phyloP scores from a whole-genome alignment of 2,113 vertebrate species.

The Hydrochoerus hydrochaeris region DNA sequence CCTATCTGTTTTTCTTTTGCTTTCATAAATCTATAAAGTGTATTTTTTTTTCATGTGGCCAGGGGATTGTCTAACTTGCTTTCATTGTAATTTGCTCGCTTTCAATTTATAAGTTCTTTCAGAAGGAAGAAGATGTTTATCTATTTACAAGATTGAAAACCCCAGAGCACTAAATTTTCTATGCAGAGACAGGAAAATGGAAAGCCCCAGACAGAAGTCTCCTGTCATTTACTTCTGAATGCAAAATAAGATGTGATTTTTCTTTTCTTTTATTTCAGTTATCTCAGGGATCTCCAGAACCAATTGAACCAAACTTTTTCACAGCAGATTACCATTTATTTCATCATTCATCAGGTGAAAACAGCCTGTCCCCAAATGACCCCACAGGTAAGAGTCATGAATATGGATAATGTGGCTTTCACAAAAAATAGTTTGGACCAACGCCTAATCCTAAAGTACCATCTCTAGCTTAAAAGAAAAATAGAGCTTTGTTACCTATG shows the following conservation, averaged over 20 bases:
- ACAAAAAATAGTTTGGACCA: neutral
- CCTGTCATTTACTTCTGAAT: neutral
- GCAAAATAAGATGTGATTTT: neutral
- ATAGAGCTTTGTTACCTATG: neutral
- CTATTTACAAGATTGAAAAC: constrained; percentile 43
- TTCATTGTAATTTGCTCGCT: neutral
- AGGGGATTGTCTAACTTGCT: constrained; percentile 48
- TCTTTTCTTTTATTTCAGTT: constrained; percentile 83
- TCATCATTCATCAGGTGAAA: constrained; percentile 82
- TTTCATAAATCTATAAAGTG: constrained; percentile 31
- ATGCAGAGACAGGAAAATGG: neutral
- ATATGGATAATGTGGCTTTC: neutral
- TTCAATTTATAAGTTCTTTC: constrained; percentile 38
- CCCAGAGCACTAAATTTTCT: neutral
- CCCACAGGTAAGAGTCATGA: constrained; percentile 85
- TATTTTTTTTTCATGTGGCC: constrained; percentile 17
- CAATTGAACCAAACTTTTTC: constrained; percentile 86
- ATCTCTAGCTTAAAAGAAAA: constrained; percentile 39
- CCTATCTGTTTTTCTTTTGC: constrained; percentile 45
- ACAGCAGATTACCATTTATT: constrained; percentile 86
- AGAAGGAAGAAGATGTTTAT: constrained; percentile 50
- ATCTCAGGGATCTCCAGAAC: constrained; percentile 90
- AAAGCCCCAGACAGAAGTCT: neutral
- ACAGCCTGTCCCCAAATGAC: constrained; percentile 75
- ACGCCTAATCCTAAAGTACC: neutral